These are phyloP conservation scores for Noctua janthe DNA, from an alignment of 2,888 invertebrate species.

Conservation along the genomic window DNA sequence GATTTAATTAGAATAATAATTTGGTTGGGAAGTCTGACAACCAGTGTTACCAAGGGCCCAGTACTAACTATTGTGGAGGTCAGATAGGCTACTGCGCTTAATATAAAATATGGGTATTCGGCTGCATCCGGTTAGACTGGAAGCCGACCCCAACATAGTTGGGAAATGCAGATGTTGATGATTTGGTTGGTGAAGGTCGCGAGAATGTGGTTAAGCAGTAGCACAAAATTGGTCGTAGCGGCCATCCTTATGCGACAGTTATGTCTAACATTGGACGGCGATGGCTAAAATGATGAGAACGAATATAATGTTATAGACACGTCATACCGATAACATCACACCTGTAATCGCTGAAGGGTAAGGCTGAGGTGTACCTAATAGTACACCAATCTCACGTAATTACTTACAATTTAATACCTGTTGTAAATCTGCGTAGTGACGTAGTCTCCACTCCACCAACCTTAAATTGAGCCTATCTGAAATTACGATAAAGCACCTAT, in stretches of 20 bases:
- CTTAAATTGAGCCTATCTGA: slow-evolving; percentile 12
- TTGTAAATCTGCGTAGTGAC: neutral
- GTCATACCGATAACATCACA: neutral
- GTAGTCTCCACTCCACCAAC: neutral
- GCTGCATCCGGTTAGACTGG: no score
- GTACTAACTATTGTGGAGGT: no score
- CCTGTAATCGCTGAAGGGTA: neutral
- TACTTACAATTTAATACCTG: neutral
- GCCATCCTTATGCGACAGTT: slow-evolving; percentile 18
- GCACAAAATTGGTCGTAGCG: neutral
- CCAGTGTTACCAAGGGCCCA: no score
- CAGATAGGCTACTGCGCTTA: no score
- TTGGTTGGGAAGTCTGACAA: neutral
- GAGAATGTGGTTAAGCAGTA: no score
- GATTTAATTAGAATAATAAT: neutral
- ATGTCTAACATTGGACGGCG: neutral
- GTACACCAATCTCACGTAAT: neutral
- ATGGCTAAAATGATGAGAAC: neutral
- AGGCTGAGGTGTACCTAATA: neutral
- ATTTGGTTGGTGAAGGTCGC: neutral
- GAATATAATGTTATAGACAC: neutral
- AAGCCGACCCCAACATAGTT: no score
- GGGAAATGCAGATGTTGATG: no score
- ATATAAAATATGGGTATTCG: no score
- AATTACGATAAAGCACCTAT: slow-evolving; percentile 53